These are phyloP conservation scores for Hycleus phaleratus DNA, from an alignment of 1,140 invertebrate species.

Conservation along the genomic window DNA sequence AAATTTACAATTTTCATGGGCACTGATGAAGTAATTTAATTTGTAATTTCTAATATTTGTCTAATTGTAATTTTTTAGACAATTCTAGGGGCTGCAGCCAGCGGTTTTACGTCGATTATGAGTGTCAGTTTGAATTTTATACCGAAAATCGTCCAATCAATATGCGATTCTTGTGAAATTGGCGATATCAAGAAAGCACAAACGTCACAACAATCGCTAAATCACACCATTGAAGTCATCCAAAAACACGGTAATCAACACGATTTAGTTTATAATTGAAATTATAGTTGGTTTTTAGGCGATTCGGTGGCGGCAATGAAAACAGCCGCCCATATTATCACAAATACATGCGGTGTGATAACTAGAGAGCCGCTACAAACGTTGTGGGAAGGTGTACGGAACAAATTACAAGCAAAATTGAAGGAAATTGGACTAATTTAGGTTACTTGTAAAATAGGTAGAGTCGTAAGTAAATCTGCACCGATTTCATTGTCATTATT, in stretches of 20 bases:
- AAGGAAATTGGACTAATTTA: conserved; percentile 31
- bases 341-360: conserved; percentile 22
- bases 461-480: too few relatives aligned
- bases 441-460: not conserved
- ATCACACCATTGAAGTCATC: conserved; percentile 26
- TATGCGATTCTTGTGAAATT: conserved; percentile 29
- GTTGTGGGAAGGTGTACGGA: conserved; percentile 30
- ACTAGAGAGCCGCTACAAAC: conserved; percentile 29
- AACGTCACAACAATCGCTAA: conserved; percentile 28
- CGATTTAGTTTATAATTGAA: not conserved
- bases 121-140: conserved; percentile 31
- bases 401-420: conserved; percentile 29
- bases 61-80: conserved; percentile 20
- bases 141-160: conserved; percentile 31
- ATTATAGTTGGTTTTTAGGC: conserved; percentile 16
- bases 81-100: conserved; percentile 31
- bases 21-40: conserved; percentile 30
- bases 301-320: conserved; percentile 28
- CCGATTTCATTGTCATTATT: not conserved
- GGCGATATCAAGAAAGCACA: conserved; percentile 30
- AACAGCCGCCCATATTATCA: conserved; percentile 31
- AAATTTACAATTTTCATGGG: conserved; percentile 35
- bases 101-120: conserved; percentile 33
- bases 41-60: not conserved
- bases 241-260: conserved; percentile 25